Percentiles rank a stretch among this genome's conserved stretches.
These are phyloP conservation scores for Phalacrocorax pelagicus DNA, from an alignment of 2,113 vertebrate genomes.

Conservation along the genomic window DNA sequence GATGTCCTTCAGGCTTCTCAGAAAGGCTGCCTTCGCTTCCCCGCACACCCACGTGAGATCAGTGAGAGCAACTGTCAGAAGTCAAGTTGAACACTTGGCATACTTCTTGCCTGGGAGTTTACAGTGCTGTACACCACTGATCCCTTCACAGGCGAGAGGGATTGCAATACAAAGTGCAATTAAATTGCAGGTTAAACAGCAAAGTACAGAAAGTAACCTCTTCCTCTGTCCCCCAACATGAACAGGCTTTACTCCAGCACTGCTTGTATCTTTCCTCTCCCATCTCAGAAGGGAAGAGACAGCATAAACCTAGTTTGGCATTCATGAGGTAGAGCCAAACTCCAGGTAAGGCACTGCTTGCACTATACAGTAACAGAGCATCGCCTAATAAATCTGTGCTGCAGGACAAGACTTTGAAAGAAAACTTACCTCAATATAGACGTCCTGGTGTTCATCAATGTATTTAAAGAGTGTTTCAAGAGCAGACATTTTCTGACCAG, in stretches of 20 bases:
- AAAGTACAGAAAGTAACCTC: background rate
- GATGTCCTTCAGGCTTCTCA: background rate
- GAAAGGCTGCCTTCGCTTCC: background rate
- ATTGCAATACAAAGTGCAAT: background rate
- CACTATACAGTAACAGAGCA: background rate
- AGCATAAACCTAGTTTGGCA: background rate
- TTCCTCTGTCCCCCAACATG: background rate
- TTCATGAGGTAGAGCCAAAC: background rate
- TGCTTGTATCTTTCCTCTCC: background rate
- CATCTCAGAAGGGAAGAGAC: background rate
- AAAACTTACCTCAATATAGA: constrained; percentile 85
- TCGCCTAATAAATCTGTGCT: background rate
- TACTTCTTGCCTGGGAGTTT: background rate
- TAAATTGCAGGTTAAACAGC: background rate
- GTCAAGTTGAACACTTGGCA: background rate
- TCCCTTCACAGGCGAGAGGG: background rate
- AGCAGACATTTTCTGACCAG: constrained; percentile 76
- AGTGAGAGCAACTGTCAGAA: background rate
- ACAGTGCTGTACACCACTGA: background rate
- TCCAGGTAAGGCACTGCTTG: background rate
- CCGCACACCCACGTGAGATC: rapidly evolving
- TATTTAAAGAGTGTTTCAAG: constrained; percentile 86
- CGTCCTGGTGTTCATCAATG: constrained; percentile 89
- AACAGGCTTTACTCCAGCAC: background rate
- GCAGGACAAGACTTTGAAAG: background rate